phyloP scores from a whole-genome alignment of 2,888 invertebrate genomes.

The Eucera pruinosa region DNA sequence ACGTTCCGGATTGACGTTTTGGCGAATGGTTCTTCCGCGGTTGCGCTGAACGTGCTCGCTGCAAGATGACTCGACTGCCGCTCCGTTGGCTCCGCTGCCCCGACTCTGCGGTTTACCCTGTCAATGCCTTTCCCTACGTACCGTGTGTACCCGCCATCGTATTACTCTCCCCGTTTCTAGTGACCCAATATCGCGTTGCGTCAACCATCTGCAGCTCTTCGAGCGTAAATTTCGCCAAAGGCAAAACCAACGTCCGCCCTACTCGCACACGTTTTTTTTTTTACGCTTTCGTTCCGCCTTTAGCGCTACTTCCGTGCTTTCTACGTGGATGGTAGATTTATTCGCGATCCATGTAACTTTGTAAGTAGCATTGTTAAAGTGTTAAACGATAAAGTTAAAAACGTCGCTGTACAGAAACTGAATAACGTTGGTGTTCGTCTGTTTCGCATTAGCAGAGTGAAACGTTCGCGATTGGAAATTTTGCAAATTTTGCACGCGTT shows the following conservation, averaged over 20 bases:
- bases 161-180: slow-evolving; percentile 68
- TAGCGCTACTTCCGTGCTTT: no score
- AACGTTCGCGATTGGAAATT: no score
- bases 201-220: slow-evolving; percentile 62
- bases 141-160: slow-evolving; percentile 51
- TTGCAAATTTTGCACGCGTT: no score
- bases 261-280: no score
- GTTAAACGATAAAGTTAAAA: no score
- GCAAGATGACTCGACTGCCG: slow-evolving; percentile 55
- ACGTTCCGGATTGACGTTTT: slow-evolving; percentile 48
- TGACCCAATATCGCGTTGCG: slow-evolving; percentile 74
- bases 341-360: no score
- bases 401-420: no score
- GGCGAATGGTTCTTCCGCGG: slow-evolving; percentile 54
- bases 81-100: slow-evolving; percentile 59
- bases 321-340: no score
- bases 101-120: slow-evolving; percentile 76
- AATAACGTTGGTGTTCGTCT: no score
- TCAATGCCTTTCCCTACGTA: slow-evolving; percentile 74
- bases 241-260: background rate
- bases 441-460: no score
- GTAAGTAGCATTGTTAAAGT: no score
- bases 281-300: no score
- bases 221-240: slow-evolving; percentile 34
- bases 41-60: slow-evolving; percentile 50